Evolutionary conservation across 2,797 vertebrate genomes (phyloP), one percentile per base, ranked within the genome.

Genomic region (Phrynocephalus forsythii): DNA sequence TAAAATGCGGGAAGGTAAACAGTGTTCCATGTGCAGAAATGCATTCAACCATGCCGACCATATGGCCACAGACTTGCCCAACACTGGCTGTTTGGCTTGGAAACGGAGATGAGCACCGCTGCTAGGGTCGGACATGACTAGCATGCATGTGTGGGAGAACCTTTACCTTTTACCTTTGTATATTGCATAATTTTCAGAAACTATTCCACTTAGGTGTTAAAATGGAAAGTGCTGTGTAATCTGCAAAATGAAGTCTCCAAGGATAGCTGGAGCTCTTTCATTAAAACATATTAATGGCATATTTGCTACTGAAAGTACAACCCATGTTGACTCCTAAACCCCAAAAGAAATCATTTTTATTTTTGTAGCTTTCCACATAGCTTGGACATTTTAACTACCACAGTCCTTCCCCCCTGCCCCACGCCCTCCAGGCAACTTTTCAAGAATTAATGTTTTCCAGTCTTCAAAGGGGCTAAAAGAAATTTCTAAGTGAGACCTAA

Each of bases 341-440:
- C 66, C 26, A 18, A 24, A 88, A 67, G 18, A 71, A 73, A 80
- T 33, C n/a, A 20, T 26, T 85, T 85, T 68, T 77, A 78, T 30
- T 68, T 16, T 20, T 77, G 22, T 5, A 24, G 30, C 26, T 56
- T 38, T 16, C 11, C 30, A 6, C 3, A 11, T 11, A 52, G 20
- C 33, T 87, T 82, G 30, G 24, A 24, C n/a, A 28, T 44, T 56
- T n/a, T 26, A 60, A 77, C 48, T 33, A 38, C 16, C 38, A 44
- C 5, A 3, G 38, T 44, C 38, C 38, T 44, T 44, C 38, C 38
- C 83, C 5, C 33, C 15, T 33, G 44, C n/a, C 13, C 1, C 9
- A 3, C 1, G 15, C n/a, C 20, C 44, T 72, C 8, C 26, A 18
- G 15, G 4, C 26, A 73, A 6, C 63, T 66, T 20, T 76, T 60